Evolutionary conservation across 2,797 vertebrate genomes (phyloP).

Genomic region (Sarcophilus harrisii): DNA sequence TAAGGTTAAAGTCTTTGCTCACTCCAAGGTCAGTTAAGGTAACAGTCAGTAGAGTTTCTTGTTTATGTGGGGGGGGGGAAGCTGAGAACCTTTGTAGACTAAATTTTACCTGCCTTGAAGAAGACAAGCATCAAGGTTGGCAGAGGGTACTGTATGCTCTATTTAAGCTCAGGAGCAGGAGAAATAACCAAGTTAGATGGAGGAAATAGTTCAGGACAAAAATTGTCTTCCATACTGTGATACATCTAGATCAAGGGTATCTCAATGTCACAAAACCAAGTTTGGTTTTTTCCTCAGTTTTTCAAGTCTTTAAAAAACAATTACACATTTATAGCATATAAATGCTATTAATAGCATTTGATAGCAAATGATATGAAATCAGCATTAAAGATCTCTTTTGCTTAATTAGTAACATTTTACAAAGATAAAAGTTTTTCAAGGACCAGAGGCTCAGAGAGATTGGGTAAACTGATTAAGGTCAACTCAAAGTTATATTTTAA

Average conservation of each 20-base stretch:
- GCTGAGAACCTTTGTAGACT: neutral
- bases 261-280: neutral
- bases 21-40: constrained; percentile 4
- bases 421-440: neutral
- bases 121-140: neutral
- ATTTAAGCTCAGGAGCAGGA: neutral
- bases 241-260: neutral
- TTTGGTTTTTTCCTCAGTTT: neutral
- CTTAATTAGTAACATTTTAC: neutral
- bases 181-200: neutral
- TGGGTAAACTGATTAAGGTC: neutral
- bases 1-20: constrained; percentile 13
- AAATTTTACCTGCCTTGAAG: constrained; percentile 35
- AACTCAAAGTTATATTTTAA: neutral
- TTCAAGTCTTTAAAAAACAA: neutral
- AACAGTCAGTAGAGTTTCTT: neutral
- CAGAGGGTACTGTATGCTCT: neutral
- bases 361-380: neutral
- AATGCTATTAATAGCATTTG: no score
- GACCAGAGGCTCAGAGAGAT: neutral
- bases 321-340: neutral
- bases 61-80: neutral
- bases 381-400: neutral
- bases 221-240: neutral
- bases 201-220: neutral